Conservation (phyloP, 2,113 vertebrate genomes). For the Pelodiscus sinensis region DNA sequence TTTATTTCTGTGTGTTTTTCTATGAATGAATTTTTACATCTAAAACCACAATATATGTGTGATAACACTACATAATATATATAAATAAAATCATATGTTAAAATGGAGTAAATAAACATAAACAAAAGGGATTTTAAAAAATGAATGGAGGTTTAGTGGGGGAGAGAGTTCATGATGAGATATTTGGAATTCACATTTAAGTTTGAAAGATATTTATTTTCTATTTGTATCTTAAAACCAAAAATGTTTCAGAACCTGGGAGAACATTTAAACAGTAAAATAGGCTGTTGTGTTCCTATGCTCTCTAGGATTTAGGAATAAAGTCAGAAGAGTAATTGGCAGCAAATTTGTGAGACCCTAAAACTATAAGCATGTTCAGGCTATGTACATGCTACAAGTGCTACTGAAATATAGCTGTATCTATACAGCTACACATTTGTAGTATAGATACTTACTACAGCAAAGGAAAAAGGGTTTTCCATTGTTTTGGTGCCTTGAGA, state of each 20-base stretch:
- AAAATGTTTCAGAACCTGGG: background rate
- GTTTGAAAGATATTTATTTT: background rate
- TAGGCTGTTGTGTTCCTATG: background rate
- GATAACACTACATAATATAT: background rate
- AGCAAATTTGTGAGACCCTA: background rate
- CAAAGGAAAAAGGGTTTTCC: background rate
- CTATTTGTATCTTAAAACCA: background rate
- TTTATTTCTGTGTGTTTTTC: background rate
- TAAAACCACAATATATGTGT: background rate
- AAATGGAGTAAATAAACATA: slow-evolving; percentile 40
- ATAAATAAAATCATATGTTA: background rate
- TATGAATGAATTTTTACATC: background rate
- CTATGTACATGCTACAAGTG: background rate
- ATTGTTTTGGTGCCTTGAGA: background rate
- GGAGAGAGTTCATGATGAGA: background rate
- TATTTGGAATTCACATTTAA: background rate
- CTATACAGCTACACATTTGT: background rate
- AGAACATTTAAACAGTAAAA: slow-evolving; percentile 34
- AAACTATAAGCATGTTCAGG: background rate
- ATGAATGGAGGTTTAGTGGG: background rate
- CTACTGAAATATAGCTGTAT: background rate
- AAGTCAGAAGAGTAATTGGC: slow-evolving; percentile 9
- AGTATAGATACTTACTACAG: background rate
- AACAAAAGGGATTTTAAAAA: background rate
- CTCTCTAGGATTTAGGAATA: slow-evolving; percentile 21